These are phyloP conservation scores for Pluvialis apricaria DNA, from an alignment of 2,113 vertebrate genomes.

Conservation along the genomic window DNA sequence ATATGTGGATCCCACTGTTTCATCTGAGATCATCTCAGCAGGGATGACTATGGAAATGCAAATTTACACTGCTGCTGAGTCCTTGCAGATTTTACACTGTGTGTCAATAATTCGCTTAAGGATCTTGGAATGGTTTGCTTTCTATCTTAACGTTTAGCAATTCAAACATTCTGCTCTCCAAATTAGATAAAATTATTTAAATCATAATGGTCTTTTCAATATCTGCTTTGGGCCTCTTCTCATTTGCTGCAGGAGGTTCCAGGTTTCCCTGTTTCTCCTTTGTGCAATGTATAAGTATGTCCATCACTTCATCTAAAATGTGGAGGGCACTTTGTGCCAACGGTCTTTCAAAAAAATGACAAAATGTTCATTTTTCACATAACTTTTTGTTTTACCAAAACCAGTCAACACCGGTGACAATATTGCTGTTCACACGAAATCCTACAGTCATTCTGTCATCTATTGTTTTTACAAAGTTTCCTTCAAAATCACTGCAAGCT, in stretches of 20 bases:
- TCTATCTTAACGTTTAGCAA: neutral
- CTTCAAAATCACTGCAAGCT: neutral
- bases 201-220: neutral
- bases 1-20: constrained; percentile 45
- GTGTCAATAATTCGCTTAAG: constrained; percentile 18
- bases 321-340: neutral
- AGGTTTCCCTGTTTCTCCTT: neutral
- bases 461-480: neutral
- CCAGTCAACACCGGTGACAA: neutral
- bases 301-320: neutral
- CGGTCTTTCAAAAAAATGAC: neutral
- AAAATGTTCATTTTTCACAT: neutral
- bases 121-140: constrained; percentile 1
- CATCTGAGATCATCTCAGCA: constrained; percentile 56
- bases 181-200: neutral
- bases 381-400: neutral
- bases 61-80: constrained; percentile 47
- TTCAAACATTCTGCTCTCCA: constrained; percentile 11
- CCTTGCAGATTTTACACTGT: constrained; percentile 16
- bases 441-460: neutral
- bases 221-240: neutral
- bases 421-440: neutral
- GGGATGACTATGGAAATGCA: constrained; percentile 55
- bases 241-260: neutral
- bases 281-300: neutral